Conservation (phyloP, 2,113 vertebrate species). For the Cyanoderma ruficeps region DNA sequence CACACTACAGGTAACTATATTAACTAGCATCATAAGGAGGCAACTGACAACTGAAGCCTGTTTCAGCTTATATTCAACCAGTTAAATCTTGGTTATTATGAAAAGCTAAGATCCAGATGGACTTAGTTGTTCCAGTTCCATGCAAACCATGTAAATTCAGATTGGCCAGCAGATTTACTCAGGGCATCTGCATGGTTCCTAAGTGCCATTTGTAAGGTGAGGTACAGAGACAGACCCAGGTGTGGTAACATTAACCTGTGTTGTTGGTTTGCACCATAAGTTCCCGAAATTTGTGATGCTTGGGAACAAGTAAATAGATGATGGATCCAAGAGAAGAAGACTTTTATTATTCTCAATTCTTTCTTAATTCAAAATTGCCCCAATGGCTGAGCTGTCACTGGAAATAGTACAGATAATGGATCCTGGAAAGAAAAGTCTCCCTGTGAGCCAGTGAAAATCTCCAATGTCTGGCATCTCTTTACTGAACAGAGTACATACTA, state of each 20-base stretch:
- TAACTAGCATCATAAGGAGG: neutral
- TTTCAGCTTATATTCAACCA: neutral
- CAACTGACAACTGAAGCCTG: neutral
- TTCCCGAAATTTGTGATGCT: neutral
- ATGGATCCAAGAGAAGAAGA: neutral
- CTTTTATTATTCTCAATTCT: neutral
- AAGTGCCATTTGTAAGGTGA: neutral
- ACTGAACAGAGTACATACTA: neutral
- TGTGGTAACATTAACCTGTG: neutral
- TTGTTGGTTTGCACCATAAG: neutral
- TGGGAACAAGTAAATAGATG: neutral
- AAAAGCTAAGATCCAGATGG: neutral
- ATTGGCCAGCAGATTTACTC: neutral
- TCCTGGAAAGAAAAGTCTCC: neutral
- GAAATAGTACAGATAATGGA: neutral
- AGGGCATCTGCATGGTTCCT: neutral
- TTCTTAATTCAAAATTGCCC: neutral
- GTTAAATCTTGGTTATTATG: neutral
- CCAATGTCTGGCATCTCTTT: neutral
- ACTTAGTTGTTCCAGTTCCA: neutral
- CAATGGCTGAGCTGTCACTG: neutral
- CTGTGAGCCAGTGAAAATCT: neutral
- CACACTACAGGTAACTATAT: neutral
- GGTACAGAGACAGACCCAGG: neutral
- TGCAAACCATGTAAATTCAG: neutral